Percentiles rank a stretch among this genome's conserved stretches.
Conservation (phyloP, 2,888 invertebrate genomes). For the Polyommatus iphigenia region DNA sequence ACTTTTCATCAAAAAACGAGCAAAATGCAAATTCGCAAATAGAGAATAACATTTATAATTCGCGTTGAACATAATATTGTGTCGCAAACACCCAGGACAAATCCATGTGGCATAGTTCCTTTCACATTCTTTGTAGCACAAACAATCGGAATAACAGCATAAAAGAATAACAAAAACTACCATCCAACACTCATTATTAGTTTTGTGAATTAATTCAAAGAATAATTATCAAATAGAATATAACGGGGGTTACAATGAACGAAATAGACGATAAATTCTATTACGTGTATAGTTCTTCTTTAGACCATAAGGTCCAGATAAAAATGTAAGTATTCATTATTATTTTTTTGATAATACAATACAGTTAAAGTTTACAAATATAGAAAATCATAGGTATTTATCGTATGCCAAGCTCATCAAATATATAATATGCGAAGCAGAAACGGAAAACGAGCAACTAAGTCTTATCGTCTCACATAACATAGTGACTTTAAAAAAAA, state of each 20-base stretch:
- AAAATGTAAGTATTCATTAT: constrained; percentile 87
- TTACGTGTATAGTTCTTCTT: constrained; percentile 94
- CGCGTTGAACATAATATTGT: neutral
- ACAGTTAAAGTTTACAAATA: neutral
- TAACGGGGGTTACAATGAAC: constrained; percentile 77
- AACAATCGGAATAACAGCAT: neutral
- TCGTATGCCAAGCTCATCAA: too few relatives aligned
- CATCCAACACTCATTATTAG: neutral
- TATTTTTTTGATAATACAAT: neutral
- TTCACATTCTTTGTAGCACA: neutral
- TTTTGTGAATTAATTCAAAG: neutral
- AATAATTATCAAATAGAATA: neutral
- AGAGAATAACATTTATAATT: neutral
- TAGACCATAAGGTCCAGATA: constrained; percentile 92
- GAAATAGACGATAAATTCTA: constrained; percentile 89
- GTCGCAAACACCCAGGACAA: neutral
- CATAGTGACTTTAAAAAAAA: too few relatives aligned
- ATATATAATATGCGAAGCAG: too few relatives aligned
- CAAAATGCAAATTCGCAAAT: neutral
- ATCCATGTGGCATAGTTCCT: neutral
- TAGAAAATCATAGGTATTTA: too few relatives aligned
- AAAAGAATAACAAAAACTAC: neutral
- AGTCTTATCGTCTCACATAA: too few relatives aligned
- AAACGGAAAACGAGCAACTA: too few relatives aligned
- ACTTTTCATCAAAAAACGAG: neutral